Base-by-base conservation (phyloP, 2,113 vertebrate species). In the Calidris pugnax region DNA sequence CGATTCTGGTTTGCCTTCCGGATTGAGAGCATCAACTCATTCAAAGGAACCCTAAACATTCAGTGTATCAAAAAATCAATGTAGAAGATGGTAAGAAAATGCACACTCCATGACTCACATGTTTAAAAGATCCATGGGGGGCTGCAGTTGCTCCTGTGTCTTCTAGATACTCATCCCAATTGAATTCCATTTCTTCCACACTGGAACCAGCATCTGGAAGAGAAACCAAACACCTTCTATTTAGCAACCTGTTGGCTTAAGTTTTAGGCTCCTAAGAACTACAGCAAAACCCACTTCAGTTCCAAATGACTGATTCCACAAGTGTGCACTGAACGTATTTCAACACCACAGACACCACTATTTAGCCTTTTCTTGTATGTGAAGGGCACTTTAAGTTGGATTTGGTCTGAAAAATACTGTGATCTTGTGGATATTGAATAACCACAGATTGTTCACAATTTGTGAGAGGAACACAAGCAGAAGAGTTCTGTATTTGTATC, bases 91-190 rank as follows among this genome's bases (percentile, higher is more conserved):
- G 14, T 37, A 47, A 76, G 64, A 48, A 68, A 77, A 85, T 57
- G 66, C 60, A 39, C 12, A 5, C 9, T n/a, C 86, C 23, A 22
- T 59, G 85, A 98, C 99, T 98, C 96, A 99, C 99, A 67, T 99
- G 99, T 98, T 99, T 99, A 96, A 99, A 99, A 72, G 98, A 99
- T 50, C 98, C 98, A 89, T 99, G 99, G 27, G 99, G 99, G 93
- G 99, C 99, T 66, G 99, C 99, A 80, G 93, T 94, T 18, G 99
- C 98, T 73, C 98, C 99, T 14, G 98, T 99, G 97, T 99, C 99
- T 98, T 99, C 99, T 93, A 99, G 98, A 97, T 99, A 99, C 83
- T 99, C 99, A 91, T 99, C 99, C 99, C 99, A 99, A 96, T 95
- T 99, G 97, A 99, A 99, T 96, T 99, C 99, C 56, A 98, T 97